Percentiles rank a stretch among this genome's conserved stretches.
These are phyloP conservation scores for Rotaria sp. DNA, from an alignment of 2,888 invertebrate species.

Conservation along the genomic window DNA sequence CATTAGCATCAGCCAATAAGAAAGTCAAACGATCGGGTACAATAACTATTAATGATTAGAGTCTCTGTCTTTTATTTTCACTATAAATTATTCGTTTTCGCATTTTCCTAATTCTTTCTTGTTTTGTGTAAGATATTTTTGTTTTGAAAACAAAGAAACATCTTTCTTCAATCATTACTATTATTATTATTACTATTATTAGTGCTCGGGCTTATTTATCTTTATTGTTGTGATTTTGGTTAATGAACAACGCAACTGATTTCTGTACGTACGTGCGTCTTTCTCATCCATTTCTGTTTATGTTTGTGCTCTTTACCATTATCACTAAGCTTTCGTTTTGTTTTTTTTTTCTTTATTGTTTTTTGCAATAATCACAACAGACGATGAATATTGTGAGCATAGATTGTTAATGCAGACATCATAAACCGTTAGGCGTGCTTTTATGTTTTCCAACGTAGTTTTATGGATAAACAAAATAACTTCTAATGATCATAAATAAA, in stretches of 20 bases:
- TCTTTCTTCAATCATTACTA: not conserved
- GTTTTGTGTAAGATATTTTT: not conserved
- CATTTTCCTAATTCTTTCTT: not conserved
- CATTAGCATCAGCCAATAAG: not conserved
- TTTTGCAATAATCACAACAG: not conserved
- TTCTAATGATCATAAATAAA: too few relatives aligned
- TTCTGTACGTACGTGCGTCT: not conserved
- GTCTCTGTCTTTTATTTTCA: not conserved
- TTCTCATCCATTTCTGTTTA: not conserved
- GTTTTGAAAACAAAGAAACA: not conserved
- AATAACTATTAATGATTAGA: conserved; percentile 2
- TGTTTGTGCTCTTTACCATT: not conserved
- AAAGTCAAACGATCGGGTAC: not conserved
- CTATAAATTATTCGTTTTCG: not conserved
- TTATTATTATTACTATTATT: not conserved
- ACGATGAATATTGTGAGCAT: not conserved
- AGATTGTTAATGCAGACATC: not conserved
- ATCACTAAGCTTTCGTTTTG: not conserved
- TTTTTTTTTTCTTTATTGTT: not conserved
- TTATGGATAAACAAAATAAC: too few relatives aligned
- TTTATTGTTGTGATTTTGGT: not conserved
- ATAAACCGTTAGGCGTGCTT: not conserved
- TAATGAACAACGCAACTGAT: not conserved
- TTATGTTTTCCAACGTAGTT: too few relatives aligned
- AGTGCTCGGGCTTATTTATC: not conserved